These are phyloP conservation scores for Chaitophorus viminalis DNA, from an alignment of 2,888 invertebrate genomes.

Conservation along the genomic window DNA sequence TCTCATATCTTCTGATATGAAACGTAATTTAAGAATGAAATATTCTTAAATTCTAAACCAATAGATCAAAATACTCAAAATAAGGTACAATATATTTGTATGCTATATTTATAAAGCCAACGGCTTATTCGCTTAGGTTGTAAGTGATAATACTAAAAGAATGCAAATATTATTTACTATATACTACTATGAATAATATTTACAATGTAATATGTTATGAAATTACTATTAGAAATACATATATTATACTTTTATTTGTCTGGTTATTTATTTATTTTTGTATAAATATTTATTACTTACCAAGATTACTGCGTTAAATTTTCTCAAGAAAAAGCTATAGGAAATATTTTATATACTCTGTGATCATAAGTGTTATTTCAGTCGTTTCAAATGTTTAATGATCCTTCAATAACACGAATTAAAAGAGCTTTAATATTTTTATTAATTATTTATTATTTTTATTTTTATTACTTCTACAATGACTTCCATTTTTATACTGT, in stretches of 20 bases:
- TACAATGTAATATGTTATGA: neutral
- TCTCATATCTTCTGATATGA: neutral
- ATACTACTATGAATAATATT: neutral
- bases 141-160: neutral
- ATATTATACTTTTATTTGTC: neutral
- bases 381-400: neutral
- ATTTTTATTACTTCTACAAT: neutral
- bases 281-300: neutral
- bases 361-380: neutral
- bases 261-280: neutral
- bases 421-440: conserved; percentile 11
- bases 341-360: neutral
- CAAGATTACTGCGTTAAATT: neutral
- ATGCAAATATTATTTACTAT: neutral
- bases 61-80: neutral
- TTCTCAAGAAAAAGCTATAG: neutral
- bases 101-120: too few species aligned
- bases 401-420: conserved; percentile 15
- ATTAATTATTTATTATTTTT: neutral
- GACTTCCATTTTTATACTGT: neutral
- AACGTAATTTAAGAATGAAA: neutral
- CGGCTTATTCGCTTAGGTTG: too few species aligned
- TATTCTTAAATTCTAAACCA: neutral
- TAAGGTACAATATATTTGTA: neutral
- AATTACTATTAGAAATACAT: neutral